Evolutionary conservation across 2,888 invertebrate species (phyloP).

Genomic region (Ornithoptera alexandrae): DNA sequence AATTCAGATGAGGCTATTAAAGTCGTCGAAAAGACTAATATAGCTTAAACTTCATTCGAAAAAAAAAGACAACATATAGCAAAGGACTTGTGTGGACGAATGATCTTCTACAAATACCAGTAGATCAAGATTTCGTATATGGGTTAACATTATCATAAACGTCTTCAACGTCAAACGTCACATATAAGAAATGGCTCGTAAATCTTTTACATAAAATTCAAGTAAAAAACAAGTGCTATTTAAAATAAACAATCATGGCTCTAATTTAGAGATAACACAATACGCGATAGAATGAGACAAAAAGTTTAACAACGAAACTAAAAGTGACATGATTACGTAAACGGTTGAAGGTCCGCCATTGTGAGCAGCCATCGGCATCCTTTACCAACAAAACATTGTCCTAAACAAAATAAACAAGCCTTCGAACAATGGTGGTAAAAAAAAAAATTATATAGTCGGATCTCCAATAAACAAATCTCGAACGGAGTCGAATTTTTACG

Average conservation of each 20-base stretch:
- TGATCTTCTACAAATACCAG: too few species aligned
- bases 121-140: too few species aligned
- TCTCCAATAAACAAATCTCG: slow-evolving; percentile 31
- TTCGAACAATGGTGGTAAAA: slow-evolving; percentile 35
- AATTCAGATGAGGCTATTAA: too few species aligned
- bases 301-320: not conserved
- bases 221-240: too few species aligned
- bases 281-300: not conserved
- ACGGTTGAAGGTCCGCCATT: slow-evolving; percentile 12
- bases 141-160: too few species aligned
- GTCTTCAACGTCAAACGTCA: too few species aligned
- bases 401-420: slow-evolving; percentile 51
- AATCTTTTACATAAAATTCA: too few species aligned
- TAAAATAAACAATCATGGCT: not conserved
- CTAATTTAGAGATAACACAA: not conserved
- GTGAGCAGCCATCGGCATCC: slow-evolving; percentile 45
- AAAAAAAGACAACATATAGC: too few species aligned
- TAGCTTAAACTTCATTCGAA: too few species aligned
- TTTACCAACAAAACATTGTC: slow-evolving; percentile 62
- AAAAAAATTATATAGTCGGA: slow-evolving; percentile 13
- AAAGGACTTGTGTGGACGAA: too few species aligned
- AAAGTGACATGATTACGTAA: slow-evolving; percentile 21
- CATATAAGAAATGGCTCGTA: too few species aligned
- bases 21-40: too few species aligned
- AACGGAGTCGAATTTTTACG: slow-evolving; percentile 45